A percentile compares a stretch with the other conserved stretches of the same genome.
phyloP scores from a whole-genome alignment of 2,113 vertebrate species.

The Hystrix brachyura region DNA sequence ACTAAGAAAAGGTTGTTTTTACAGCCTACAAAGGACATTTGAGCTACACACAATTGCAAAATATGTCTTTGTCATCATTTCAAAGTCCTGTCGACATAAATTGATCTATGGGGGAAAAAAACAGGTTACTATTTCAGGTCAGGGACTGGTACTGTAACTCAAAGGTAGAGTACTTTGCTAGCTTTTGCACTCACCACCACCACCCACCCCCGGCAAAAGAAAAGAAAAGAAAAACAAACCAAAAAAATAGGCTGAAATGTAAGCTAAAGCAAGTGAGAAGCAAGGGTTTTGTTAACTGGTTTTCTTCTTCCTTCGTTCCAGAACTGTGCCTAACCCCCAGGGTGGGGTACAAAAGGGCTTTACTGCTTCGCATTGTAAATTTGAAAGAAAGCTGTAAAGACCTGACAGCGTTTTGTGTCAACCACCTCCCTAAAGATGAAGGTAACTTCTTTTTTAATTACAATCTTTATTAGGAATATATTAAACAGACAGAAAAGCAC shows the following conservation, averaged over 20 bases:
- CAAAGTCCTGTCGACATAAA: neutral
- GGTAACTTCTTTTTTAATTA: neutral
- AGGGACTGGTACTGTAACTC: neutral
- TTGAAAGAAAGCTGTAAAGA: neutral
- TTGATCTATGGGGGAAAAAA: neutral
- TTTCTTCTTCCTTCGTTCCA: neutral
- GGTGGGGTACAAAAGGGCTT: too few relatives aligned
- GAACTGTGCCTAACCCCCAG: neutral
- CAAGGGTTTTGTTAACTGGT: neutral
- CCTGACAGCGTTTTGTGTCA: neutral
- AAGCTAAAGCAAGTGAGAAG: neutral
- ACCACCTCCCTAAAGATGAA: neutral
- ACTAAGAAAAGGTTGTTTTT: neutral
- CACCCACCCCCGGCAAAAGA: too few relatives aligned
- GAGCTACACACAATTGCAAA: neutral
- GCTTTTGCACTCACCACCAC: neutral
- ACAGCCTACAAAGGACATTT: neutral
- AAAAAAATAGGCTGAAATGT: neutral
- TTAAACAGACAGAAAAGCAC: neutral
- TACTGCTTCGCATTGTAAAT: neutral
- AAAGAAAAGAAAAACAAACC: neutral
- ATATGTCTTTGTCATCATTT: neutral
- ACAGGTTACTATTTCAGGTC: neutral
- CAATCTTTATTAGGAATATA: neutral
- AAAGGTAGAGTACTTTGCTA: too few relatives aligned